These are phyloP conservation scores for Drosophila trichaetosa DNA, from an alignment of 2,888 invertebrate genomes.

Conservation along the genomic window DNA sequence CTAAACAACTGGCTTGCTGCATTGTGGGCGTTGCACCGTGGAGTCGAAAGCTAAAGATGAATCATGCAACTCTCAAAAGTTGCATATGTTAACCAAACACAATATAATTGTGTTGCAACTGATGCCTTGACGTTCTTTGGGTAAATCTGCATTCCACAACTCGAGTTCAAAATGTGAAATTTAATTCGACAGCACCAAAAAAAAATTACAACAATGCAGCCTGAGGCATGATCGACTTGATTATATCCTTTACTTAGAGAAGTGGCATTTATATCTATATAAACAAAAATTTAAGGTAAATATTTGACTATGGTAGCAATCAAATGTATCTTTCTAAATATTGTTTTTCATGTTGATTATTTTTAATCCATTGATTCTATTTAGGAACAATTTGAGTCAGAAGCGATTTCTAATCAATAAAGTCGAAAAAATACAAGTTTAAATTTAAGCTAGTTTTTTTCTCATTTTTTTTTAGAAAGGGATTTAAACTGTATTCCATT, in stretches of 20 bases:
- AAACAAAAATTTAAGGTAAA: not conserved
- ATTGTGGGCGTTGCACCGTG: constrained; percentile 63
- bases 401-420: too few species aligned
- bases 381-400: too few species aligned
- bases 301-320: not conserved
- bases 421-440: too few species aligned
- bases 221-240: too few species aligned
- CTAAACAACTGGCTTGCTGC: constrained; percentile 38
- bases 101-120: constrained; percentile 8
- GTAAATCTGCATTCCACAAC: not conserved
- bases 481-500: too few species aligned
- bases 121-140: constrained; percentile 18
- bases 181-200: constrained; percentile 10
- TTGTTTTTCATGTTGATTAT: too few species aligned
- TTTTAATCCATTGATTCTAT: too few species aligned
- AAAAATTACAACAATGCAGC: not conserved
- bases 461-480: too few species aligned
- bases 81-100: constrained; percentile 17
- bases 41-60: constrained; percentile 17
- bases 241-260: not conserved
- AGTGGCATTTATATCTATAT: not conserved
- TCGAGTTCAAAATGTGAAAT: constrained; percentile 10
- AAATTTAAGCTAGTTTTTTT: too few species aligned
- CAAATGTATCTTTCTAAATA: too few species aligned
- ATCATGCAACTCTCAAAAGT: constrained; percentile 18